Percentiles rank a stretch among this genome's conserved stretches.
Evolutionary conservation across 1,140 invertebrate genomes (phyloP).

Genomic region (Drosophila takahashii): DNA sequence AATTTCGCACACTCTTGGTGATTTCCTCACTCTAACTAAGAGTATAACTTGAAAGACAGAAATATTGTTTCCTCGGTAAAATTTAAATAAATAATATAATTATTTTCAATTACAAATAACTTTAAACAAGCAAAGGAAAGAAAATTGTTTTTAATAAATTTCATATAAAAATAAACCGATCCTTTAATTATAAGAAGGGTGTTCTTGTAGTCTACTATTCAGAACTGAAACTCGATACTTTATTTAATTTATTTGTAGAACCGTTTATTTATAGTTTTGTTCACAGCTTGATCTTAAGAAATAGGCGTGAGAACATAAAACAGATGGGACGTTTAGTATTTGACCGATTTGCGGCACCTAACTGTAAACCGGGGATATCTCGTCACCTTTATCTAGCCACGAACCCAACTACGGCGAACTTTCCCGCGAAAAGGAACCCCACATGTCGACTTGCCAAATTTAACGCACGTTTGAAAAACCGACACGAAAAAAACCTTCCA

Average conservation of each 20-base stretch:
- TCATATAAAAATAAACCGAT: not conserved
- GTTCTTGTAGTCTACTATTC: not conserved
- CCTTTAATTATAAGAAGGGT: not conserved
- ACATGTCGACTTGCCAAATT: conserved; percentile 46
- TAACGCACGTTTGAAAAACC: conserved; percentile 67
- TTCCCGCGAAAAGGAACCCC: conserved; percentile 11
- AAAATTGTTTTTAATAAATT: no score
- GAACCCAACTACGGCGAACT: conserved; percentile 23
- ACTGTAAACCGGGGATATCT: conserved; percentile 35
- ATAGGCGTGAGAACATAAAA: conserved; percentile 52
- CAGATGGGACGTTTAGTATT: conserved; percentile 5
- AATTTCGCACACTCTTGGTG: conserved; percentile 17
- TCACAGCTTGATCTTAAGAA: conserved; percentile 38
- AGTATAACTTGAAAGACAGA: no score
- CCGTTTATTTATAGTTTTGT: conserved; percentile 50
- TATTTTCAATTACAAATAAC: no score
- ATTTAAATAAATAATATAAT: not conserved
- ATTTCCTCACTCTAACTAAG: not conserved
- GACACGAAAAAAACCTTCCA: conserved; percentile 36
- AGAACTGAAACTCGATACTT: not conserved
- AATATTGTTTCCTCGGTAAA: not conserved
- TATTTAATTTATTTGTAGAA: conserved; percentile 14
- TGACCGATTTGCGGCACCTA: conserved; percentile 5
- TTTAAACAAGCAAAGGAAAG: no score
- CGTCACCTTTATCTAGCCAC: conserved; percentile 40